Conservation (phyloP, 2,113 vertebrate genomes). For the Casuarius casuarius region DNA sequence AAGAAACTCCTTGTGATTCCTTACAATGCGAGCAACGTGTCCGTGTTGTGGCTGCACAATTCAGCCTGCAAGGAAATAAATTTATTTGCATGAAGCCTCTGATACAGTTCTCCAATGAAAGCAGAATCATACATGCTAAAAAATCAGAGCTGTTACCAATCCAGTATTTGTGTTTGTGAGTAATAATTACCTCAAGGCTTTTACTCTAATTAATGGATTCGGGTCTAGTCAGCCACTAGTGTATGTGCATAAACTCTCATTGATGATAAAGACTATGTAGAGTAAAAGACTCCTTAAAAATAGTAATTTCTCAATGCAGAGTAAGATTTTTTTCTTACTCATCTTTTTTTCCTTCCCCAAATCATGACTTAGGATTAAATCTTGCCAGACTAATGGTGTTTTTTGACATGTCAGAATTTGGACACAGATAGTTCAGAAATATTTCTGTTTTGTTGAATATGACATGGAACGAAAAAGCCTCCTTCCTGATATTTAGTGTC, state of each 20-base stretch:
- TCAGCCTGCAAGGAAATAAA: background rate
- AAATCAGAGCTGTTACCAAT: background rate
- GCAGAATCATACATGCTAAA: background rate
- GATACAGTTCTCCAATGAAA: background rate
- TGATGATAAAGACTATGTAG: background rate
- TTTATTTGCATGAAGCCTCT: background rate
- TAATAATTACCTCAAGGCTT: conserved; percentile 24
- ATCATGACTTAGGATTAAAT: background rate
- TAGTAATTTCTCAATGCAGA: background rate
- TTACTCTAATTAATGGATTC: conserved; percentile 4
- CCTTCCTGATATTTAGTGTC: background rate
- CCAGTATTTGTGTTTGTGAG: background rate
- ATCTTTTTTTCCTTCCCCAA: background rate
- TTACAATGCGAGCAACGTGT: background rate
- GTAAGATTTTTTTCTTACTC: background rate
- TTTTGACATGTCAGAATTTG: background rate
- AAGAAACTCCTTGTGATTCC: background rate
- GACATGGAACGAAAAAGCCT: background rate
- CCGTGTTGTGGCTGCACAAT: background rate
- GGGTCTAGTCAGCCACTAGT: background rate
- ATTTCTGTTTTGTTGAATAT: background rate
- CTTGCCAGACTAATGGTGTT: background rate
- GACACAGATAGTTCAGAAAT: background rate
- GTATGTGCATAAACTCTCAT: background rate
- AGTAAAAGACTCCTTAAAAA: background rate